Evolutionary conservation across 2,888 invertebrate genomes (phyloP).

Genomic region (Tillus elongatus): DNA sequence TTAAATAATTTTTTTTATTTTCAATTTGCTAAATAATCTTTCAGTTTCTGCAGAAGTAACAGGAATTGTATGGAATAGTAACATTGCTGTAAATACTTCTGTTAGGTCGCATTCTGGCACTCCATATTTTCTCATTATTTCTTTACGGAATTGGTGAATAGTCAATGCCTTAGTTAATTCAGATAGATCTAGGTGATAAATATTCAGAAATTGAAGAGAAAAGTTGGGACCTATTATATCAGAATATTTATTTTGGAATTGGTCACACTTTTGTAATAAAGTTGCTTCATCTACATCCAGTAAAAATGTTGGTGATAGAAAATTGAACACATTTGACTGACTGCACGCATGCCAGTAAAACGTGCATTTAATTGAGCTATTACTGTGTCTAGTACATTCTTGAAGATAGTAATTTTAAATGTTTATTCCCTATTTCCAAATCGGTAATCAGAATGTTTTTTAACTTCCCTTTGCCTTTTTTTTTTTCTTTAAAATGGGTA

Average conservation of each 20-base stretch:
- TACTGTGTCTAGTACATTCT: slow-evolving; percentile 5
- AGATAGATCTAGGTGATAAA: slow-evolving; percentile 18
- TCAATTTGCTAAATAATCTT: slow-evolving; percentile 9
- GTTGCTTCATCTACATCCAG: slow-evolving; percentile 11
- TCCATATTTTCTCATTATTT: slow-evolving; percentile 17
- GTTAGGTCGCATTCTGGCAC: slow-evolving; percentile 17
- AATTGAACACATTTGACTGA: slow-evolving; percentile 4
- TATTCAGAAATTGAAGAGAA: slow-evolving; percentile 21
- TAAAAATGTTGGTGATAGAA: slow-evolving; percentile 22
- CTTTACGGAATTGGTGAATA: slow-evolving; percentile 17
- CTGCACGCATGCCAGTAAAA: slow-evolving; percentile 7
- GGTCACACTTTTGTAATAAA: slow-evolving; percentile 10
- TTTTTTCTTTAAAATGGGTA: slow-evolving; percentile 19
- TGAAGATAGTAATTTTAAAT: slow-evolving; percentile 5
- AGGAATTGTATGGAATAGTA: slow-evolving; percentile 10
- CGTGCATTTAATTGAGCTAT: slow-evolving; percentile 7
- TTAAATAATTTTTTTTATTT: slow-evolving; percentile 5
- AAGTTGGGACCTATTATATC: slow-evolving; percentile 20
- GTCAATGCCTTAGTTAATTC: slow-evolving; percentile 15
- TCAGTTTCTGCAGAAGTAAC: slow-evolving; percentile 9
- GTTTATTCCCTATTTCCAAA: too few species aligned
- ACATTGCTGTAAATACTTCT: slow-evolving; percentile 15
- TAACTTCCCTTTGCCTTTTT: slow-evolving; percentile 24
- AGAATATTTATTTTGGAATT: slow-evolving; percentile 19
- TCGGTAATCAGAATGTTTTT: slow-evolving; percentile 23